phyloP scores from a whole-genome alignment of 2,888 invertebrate genomes.

The Lissonota sp. region DNA sequence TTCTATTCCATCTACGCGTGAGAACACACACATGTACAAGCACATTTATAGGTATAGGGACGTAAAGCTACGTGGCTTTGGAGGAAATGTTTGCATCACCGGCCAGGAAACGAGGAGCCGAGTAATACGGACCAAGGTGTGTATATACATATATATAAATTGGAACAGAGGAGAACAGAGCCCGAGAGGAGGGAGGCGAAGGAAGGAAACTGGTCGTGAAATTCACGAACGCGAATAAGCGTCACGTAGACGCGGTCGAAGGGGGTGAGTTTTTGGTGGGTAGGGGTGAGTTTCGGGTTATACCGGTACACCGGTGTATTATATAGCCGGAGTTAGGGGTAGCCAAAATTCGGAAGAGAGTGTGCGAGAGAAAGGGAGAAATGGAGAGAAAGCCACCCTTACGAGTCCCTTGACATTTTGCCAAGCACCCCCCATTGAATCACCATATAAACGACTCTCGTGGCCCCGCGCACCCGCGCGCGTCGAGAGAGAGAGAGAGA shows the following conservation, averaged over 20 bases:
- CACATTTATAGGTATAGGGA: neutral
- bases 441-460: slow-evolving; percentile 80
- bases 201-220: slow-evolving; percentile 67
- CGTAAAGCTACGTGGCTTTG: slow-evolving; percentile 37
- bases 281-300: slow-evolving; percentile 55
- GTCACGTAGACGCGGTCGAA: slow-evolving; percentile 53
- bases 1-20: neutral
- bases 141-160: slow-evolving; percentile 15
- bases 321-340: slow-evolving; percentile 52
- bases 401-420: slow-evolving; percentile 81
- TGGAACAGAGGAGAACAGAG: slow-evolving; percentile 4
- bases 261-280: slow-evolving; percentile 33
- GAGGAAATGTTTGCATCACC: slow-evolving; percentile 57
- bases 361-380: slow-evolving; percentile 18
- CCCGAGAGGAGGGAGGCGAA: slow-evolving; percentile 27
- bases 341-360: slow-evolving; percentile 65
- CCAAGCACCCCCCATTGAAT: slow-evolving; percentile 79
- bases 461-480: slow-evolving; percentile 63
- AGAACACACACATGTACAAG: neutral
- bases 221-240: slow-evolving; percentile 69
- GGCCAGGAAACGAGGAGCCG: slow-evolving; percentile 53
- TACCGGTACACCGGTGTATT: slow-evolving; percentile 43
- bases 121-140: slow-evolving; percentile 37
- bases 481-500: slow-evolving; percentile 8
- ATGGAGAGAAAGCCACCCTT: slow-evolving; percentile 67